Evolutionary conservation across 2,888 invertebrate species (phyloP).

Genomic region (Rhingia rostrata): DNA sequence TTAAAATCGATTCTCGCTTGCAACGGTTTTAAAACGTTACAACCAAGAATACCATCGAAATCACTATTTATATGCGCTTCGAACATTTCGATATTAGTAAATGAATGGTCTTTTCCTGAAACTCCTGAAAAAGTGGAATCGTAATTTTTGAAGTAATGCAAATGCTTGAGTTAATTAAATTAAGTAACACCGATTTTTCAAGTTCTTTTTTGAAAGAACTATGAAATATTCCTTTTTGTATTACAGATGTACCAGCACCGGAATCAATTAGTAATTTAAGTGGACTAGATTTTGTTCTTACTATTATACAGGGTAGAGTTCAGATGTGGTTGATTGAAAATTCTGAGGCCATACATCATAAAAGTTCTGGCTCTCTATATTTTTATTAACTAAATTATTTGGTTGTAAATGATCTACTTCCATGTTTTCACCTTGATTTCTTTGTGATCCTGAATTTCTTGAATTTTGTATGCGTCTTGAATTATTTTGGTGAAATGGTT

Average conservation of each 20-base stretch:
- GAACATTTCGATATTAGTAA: constrained; percentile 4
- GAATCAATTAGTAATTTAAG: constrained; percentile 4
- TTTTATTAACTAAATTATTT: too few species aligned
- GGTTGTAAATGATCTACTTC: too few species aligned
- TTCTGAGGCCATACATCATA: not conserved
- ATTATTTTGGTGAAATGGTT: not conserved
- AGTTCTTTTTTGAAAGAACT: constrained; percentile 4
- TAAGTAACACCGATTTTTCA: constrained; percentile 1
- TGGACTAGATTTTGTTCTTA: too few species aligned
- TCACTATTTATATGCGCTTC: not conserved
- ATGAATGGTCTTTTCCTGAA: too few species aligned
- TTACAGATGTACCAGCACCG: not conserved
- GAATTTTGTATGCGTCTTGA: constrained; percentile 3
- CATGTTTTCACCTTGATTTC: not conserved
- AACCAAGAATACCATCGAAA: constrained; percentile 4
- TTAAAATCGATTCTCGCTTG: constrained; percentile 10
- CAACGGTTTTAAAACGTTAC: not conserved
- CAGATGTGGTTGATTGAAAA: not conserved
- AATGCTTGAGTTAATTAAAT: too few species aligned
- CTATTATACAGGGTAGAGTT: too few species aligned
- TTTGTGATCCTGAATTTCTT: constrained; percentile 2
- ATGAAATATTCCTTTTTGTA: not conserved
- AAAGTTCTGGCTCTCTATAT: not conserved
- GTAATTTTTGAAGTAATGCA: too few species aligned
- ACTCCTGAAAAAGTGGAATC: too few species aligned